A percentile compares a stretch with the other conserved stretches of the same genome.
Evolutionary conservation across 2,113 vertebrate genomes (phyloP).

Genomic region (Urocynchramus pylzowi): DNA sequence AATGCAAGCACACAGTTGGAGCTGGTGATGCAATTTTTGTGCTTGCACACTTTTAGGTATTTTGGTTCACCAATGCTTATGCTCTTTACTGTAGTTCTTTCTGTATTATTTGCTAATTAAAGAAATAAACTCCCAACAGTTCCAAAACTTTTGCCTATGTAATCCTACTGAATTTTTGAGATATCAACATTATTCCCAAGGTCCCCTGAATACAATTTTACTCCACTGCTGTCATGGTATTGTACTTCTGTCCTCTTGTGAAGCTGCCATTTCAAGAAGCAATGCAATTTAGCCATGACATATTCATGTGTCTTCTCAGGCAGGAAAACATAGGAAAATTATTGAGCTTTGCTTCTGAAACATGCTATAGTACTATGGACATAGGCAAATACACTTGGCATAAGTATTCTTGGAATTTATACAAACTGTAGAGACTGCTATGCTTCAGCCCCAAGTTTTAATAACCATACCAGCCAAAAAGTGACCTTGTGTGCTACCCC

Average conservation of each 20-base stretch:
- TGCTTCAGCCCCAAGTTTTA: neutral
- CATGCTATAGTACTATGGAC: neutral
- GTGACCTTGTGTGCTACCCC: neutral
- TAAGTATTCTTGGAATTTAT: neutral
- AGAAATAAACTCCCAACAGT: neutral
- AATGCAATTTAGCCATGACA: neutral
- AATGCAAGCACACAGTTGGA: neutral
- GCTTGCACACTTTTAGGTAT: neutral
- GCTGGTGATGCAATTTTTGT: neutral
- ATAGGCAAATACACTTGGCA: neutral
- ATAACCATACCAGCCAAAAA: neutral
- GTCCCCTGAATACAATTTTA: neutral
- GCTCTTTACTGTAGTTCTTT: neutral
- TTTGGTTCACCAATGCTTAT: neutral
- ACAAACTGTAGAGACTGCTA: neutral
- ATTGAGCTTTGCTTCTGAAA: neutral
- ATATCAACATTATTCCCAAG: neutral
- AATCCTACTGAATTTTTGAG: neutral
- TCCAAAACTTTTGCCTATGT: neutral
- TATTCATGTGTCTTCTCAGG: neutral
- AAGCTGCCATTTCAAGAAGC: neutral
- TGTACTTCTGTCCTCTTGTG: neutral
- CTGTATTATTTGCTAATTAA: neutral
- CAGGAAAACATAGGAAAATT: neutral
- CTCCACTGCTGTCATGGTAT: neutral